Evolutionary conservation across 2,888 invertebrate genomes (phyloP).

Genomic region (Cephus nigrinus): DNA sequence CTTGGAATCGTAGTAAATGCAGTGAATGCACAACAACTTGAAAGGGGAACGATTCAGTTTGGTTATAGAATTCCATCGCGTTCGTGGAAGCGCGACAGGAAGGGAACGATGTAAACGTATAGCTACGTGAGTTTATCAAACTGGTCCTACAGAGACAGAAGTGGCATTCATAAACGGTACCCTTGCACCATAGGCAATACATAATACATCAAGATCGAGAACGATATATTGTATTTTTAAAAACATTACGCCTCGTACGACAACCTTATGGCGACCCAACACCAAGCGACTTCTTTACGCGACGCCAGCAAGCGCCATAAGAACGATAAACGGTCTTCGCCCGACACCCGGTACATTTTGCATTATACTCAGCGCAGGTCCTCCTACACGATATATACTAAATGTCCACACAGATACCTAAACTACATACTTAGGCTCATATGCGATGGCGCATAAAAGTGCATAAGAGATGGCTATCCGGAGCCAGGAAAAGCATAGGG

Average conservation of each 20-base stretch:
- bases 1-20: background rate
- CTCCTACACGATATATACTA: conserved; percentile 31
- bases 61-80: background rate
- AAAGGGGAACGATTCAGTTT: background rate
- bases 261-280: background rate
- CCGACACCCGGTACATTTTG: background rate
- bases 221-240: background rate
- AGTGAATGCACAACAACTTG: background rate
- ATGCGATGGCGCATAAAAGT: conserved; percentile 58
- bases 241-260: background rate
- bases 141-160: background rate
- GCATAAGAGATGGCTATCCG: conserved; percentile 64
- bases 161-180: background rate
- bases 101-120: background rate
- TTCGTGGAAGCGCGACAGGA: background rate
- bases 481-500: conserved; percentile 53
- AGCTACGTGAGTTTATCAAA: background rate
- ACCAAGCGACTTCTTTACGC: background rate
- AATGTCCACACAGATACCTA: conserved; percentile 50
- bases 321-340: background rate
- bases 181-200: background rate
- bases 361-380: background rate
- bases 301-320: background rate
- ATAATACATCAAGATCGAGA: background rate
- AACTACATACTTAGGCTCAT: conserved; percentile 42